Evolutionary conservation across 2,888 invertebrate species (phyloP), one percentile per base, ranked within the genome.

Genomic region (Pseudococcus jackbeardsleyi): DNA sequence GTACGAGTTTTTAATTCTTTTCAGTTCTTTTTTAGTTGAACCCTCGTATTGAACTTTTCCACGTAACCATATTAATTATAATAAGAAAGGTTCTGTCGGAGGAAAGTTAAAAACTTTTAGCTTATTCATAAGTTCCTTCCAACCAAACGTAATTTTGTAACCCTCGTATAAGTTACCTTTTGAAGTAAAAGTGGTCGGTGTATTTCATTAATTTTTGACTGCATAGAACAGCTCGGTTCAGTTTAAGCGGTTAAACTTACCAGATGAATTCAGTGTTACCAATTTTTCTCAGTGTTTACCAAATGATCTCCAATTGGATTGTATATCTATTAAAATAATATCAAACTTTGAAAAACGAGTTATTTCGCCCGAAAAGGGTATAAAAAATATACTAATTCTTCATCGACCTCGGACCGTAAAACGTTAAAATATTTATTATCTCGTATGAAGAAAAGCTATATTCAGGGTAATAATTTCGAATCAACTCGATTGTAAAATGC

Each of bases 121-220:
- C 87, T 87, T 87, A 87, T 87, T 87, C 87, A 87, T 87, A 87
- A 87, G 87, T 87, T 87, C 50, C 87, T 87, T 46, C 87, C 50
- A 79, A 87, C 50, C 87, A 77, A 77, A 87, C 87, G 79, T 79
- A 87, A 87, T 87, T 87, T 87, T 79, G 87, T 79, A 79, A 87
- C 87, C 79, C 87, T 77, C 87, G 87, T 87, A 87, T 87, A 79
- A 79, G 87, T 87, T 87, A 87, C 87, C 79, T 87, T 87, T 87
- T 48, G 48, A 77, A 79, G 50, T 87, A 79, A 79, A 87, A 87
- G 79, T 77, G 87, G 87, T 79, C 77, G 87, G 87, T 87, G 79
- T 87, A 87, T 87, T 87, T 87, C 87, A 87, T 87, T 87, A 87
- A 87, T 87, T 87, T 87, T 87, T 87, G 87, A 87, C 87, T 87